Conservation (phyloP, 2,888 invertebrate species). For the Clistopyga incitator region DNA sequence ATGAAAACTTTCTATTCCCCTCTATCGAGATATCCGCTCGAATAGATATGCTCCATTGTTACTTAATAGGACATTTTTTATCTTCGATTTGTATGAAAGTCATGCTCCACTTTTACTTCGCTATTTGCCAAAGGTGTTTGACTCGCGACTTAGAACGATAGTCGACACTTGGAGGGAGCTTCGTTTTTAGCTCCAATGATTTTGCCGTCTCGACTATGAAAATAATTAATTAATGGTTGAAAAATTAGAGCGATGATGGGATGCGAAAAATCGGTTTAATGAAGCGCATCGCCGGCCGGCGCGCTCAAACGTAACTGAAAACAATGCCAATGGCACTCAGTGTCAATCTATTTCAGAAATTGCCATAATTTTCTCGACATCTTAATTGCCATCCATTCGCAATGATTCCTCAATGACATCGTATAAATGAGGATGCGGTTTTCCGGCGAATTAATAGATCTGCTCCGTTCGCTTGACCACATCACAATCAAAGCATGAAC, state of each 20-base stretch:
- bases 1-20: conserved; percentile 71
- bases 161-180: background rate
- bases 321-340: conserved; percentile 44
- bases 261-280: conserved; percentile 10
- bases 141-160: conserved; percentile 38
- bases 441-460: conserved; percentile 6
- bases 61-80: conserved; percentile 58
- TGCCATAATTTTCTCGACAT: conserved; percentile 35
- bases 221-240: conserved; percentile 49
- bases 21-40: conserved; percentile 51
- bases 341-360: conserved; percentile 47
- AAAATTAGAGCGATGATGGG: conserved; percentile 37
- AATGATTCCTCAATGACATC: conserved; percentile 14
- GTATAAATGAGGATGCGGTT: conserved; percentile 51
- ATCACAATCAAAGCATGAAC: conserved; percentile 47
- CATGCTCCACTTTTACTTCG: conserved; percentile 62
- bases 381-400: conserved; percentile 46
- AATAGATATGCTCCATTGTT: conserved; percentile 55
- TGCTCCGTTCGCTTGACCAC: background rate
- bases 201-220: conserved; percentile 16
- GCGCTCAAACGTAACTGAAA: conserved; percentile 51
- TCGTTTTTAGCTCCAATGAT: conserved; percentile 51
- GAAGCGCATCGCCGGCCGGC: conserved; percentile 67
- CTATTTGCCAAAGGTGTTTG: conserved; percentile 39
- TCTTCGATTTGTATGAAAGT: conserved; percentile 43